Evolutionary conservation across 2,113 vertebrate genomes (phyloP), one percentile per base, ranked within the genome.

Genomic region (Apeltes quadracus): DNA sequence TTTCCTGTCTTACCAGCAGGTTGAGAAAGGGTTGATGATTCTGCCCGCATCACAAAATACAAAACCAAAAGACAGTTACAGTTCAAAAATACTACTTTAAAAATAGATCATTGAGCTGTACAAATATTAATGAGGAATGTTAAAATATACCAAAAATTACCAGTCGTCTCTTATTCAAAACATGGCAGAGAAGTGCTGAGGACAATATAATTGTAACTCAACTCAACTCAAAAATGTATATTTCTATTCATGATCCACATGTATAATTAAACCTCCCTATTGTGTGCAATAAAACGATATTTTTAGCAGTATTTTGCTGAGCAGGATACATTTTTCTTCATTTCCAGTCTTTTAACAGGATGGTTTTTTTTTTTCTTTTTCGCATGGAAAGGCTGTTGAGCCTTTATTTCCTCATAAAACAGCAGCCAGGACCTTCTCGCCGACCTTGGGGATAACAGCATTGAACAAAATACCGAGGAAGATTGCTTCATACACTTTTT

Each of bases 261-360:
- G 53, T 80, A 83, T 89, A 87, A 89, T 88, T 89, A 76, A 87
- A 87, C 66, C 44, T 39, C 58, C 72, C 73, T 62, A 72, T 72
- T 81, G 56, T 79, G 70, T 85, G 53, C 48, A 65, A 87, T 85
- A 83, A 84, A 77, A 29, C 48, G 23, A 68, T 34, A 69, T n/a
- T n/a, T n/a, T n/a, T n/a, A 54, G 22, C 44, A 50, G 50, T 63
- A 74, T 80, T 72, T 71, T 74, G 84, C 83, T 89, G 78, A 88
- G 71, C 56, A 54, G 57, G 74, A 67, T 67, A 48, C 78, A 87
- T 85, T 88, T 75, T 72, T 78, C 54, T 82, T 79, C 50, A 71
- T 73, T 79, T 83, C 23, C 20, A 7, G 7, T 75, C 32, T 78
- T 77, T 75, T 74, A 41, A 81, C 75, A 64, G 61, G 73, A 55